Evolutionary conservation across 2,888 invertebrate species (phyloP).

Genomic region (Synanthedon andrenaeformis): DNA sequence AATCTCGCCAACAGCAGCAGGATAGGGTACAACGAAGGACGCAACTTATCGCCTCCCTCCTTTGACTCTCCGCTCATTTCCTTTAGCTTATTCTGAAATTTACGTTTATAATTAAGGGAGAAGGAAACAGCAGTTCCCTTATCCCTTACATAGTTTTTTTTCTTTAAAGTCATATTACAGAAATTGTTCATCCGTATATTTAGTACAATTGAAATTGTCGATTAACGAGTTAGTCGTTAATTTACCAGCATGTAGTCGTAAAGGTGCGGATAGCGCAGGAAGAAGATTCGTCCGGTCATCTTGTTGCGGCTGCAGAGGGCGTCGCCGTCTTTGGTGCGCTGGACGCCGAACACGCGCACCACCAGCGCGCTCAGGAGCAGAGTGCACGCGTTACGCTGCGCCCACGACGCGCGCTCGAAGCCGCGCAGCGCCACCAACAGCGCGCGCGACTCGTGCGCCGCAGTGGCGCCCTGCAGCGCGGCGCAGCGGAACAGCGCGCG

Average conservation of each 20-base stretch:
- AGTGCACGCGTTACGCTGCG: slow-evolving; percentile 87
- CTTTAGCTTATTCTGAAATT: slow-evolving; percentile 17
- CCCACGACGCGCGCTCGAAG: slow-evolving; percentile 82
- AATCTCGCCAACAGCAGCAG: slow-evolving; percentile 82
- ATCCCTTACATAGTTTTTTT: too few species aligned
- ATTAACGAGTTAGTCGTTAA: too few species aligned
- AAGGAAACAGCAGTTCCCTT: too few species aligned
- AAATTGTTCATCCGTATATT: too few species aligned
- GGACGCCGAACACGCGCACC: slow-evolving; percentile 89
- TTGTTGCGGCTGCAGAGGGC: slow-evolving; percentile 73
- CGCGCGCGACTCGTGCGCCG: slow-evolving; percentile 76
- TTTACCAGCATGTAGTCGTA: slow-evolving; percentile 67
- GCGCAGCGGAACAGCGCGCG: slow-evolving; percentile 84
- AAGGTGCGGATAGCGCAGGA: slow-evolving; percentile 71
- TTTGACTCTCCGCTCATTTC: slow-evolving; percentile 34
- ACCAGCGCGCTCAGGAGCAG: slow-evolving; percentile 86
- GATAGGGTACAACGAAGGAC: slow-evolving; percentile 80
- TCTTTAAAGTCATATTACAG: too few species aligned
- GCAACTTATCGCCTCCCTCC: slow-evolving; percentile 31
- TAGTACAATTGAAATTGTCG: too few species aligned
- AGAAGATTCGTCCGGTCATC: slow-evolving; percentile 85
- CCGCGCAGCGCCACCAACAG: slow-evolving; percentile 79
- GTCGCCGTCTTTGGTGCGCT: slow-evolving; percentile 70
- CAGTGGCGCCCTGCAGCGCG: slow-evolving; percentile 73
- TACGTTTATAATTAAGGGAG: too few species aligned